Base-by-base conservation (phyloP, 2,113 vertebrate species). In the Myrmecophaga tridactyla region DNA sequence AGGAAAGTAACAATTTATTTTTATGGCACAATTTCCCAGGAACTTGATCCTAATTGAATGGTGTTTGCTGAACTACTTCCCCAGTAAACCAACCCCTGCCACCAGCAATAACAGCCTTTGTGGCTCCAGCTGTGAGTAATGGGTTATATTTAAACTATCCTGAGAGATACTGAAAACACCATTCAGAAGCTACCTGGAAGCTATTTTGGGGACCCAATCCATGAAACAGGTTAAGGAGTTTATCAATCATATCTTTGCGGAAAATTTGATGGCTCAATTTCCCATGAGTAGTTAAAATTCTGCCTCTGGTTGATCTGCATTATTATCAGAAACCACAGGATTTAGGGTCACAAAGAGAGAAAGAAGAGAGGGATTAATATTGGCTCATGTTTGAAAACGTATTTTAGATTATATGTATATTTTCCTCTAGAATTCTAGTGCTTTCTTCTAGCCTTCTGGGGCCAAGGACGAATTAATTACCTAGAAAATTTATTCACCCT, bases 21-120 rank as follows among this genome's bases (percentile, higher is more conserved):
- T 94, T 90, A 80, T 60, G 39, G 65, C 80, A 87, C 76, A 87
- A 4, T 88, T 96, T 95, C 92, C 77, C 89, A 95, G 48, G 69
- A 93, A 95, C 51, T 92, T 43, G 93, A 88, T 96, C 81, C 36
- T 90, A 31, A 31, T 46, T 78, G 70, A 83, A 94, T 36, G 58
- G 69, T 73, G 31, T 88, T 94, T 75, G 34, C 67, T 72, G 65
- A 88, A 62, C 56, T 82, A 72, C 89, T 92, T 94, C 41, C 92
- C 23, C 70, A 81, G 53, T 90, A 92, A 94, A 88, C 63, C 63
- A 80, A 80, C 31, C 1, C 63, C 81, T 20, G n/a, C 58, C 62
- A 36, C 31, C 15, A 91, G 36, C 46, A 73, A 84, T 41, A 51
- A 41, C 6, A 48, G 41, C 27, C 39, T 86, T 39, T 2, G 31